Conservation (phyloP, 2,888 invertebrate genomes). For the Pollenia angustigena region DNA sequence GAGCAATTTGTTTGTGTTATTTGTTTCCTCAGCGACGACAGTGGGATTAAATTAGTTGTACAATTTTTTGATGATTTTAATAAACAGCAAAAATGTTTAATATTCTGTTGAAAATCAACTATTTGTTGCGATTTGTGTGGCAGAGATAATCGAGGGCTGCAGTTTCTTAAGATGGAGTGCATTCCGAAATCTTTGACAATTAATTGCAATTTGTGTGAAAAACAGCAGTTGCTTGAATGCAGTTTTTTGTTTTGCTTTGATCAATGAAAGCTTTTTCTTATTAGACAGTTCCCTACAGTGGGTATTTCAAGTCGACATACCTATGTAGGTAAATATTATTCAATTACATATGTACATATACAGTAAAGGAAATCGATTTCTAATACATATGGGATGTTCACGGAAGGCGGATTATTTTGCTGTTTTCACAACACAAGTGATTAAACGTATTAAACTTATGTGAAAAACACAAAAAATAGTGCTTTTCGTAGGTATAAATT, state of each 20-base stretch:
- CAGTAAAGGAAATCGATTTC: no score
- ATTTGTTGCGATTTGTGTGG: conserved; percentile 1
- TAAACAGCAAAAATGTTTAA: conserved; percentile 48
- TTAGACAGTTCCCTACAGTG: background rate
- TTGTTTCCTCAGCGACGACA: background rate
- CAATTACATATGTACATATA: no score
- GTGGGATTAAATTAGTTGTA: background rate
- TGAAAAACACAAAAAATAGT: no score
- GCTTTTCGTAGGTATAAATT: no score
- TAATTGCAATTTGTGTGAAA: background rate
- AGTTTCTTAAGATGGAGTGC: conserved; percentile 31
- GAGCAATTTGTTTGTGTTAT: conserved; percentile 10
- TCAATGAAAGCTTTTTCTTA: conserved; percentile 17
- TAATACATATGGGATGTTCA: no score
- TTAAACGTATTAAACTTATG: no score
- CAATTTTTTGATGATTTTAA: conserved; percentile 20
- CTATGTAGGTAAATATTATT: no score
- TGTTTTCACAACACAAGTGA: no score
- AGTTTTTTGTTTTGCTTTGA: conserved; percentile 12
- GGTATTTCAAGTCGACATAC: background rate
- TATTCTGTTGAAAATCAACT: conserved; percentile 32
- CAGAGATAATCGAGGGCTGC: background rate
- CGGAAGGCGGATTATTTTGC: no score
- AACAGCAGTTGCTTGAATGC: conserved; percentile 22
- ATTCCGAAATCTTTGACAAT: conserved; percentile 36